phyloP scores from a whole-genome alignment of 1,140 invertebrate genomes.

The Drosophila baimaii region DNA sequence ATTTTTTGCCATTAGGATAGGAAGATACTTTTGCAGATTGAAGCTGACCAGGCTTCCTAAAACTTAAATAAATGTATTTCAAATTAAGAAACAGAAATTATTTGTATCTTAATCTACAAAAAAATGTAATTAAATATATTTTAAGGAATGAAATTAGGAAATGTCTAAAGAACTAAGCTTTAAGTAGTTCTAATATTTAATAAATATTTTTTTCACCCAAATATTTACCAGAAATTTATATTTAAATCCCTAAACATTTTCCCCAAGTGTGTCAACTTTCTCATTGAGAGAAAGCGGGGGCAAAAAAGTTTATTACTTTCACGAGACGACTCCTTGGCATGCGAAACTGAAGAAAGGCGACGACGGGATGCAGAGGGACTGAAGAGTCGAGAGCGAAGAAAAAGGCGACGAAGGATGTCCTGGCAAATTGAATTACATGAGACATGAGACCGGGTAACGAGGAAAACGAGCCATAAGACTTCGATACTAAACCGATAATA shows the following conservation, averaged over 20 bases:
- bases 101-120: too few relatives aligned
- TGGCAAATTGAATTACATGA: slow-evolving; percentile 59
- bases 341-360: slow-evolving; percentile 36
- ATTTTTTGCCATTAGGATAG: too few relatives aligned
- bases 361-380: background rate
- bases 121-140: background rate
- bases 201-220: background rate
- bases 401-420: slow-evolving; percentile 34
- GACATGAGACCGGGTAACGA: slow-evolving; percentile 54
- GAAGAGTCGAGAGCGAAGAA: slow-evolving; percentile 5
- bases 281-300: slow-evolving; percentile 40
- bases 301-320: slow-evolving; percentile 77
- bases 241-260: slow-evolving; percentile 1
- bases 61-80: background rate
- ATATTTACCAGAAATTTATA: background rate
- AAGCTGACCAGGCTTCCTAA: background rate
- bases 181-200: background rate
- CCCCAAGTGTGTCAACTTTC: slow-evolving; percentile 32
- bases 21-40: background rate
- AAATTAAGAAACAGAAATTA: too few relatives aligned
- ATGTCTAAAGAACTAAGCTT: background rate
- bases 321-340: slow-evolving; percentile 58
- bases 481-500: slow-evolving; percentile 80
- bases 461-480: slow-evolving; percentile 55
- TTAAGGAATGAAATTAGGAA: background rate